Base-by-base conservation (phyloP, 2,797 vertebrate genomes). In the Catharus ustulatus region DNA sequence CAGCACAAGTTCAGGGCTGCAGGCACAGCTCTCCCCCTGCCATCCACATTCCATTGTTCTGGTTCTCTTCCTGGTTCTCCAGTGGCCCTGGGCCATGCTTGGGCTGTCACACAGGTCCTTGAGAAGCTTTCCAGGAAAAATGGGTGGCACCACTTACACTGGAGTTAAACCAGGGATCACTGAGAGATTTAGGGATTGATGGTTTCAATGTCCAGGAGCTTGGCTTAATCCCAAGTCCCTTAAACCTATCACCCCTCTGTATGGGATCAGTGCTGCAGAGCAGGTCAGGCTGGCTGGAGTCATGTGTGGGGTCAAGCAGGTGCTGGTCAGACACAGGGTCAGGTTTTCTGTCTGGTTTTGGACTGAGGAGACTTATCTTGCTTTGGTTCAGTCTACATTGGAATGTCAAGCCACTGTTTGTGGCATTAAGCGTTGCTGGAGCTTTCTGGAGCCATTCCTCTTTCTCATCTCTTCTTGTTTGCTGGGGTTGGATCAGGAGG, bases 1-100 rank as follows among this genome's bases (percentile, higher is more conserved):
- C 48, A 7, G n/a, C 43, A 18, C 6, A 1, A 6, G 12, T 32
- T 20, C 2, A 11, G 43, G 20, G 40, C 20, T 40, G 59, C 1
- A 17, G 63, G 57, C 1, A 1, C 21, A 51, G 48, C 54, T 86
- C 27, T 27, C 7, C 36, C 14, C 76, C 32, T 80, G 48, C 64
- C 61, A 8, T 18, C 59, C 2, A 0, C 1, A 0, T 61, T 19
- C 1, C 2, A 14, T 26, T 1, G 3, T 29, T 34, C 15, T 36
- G 4, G 42, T 63, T 13, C 1, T 38, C 14, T 38, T 48, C 27
- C 20, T 85, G 55, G 5, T 29, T 46, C 40, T 43, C 6, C 3
- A 2, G 23, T 1, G 9, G 26, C 58, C 51, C 24, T 10, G 27
- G 69, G 59, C 59, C 18, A 4, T 0, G 0, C 36, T 24, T 38